Base-by-base conservation (phyloP, 2,113 vertebrate genomes). In the Arvicanthis niloticus region DNA sequence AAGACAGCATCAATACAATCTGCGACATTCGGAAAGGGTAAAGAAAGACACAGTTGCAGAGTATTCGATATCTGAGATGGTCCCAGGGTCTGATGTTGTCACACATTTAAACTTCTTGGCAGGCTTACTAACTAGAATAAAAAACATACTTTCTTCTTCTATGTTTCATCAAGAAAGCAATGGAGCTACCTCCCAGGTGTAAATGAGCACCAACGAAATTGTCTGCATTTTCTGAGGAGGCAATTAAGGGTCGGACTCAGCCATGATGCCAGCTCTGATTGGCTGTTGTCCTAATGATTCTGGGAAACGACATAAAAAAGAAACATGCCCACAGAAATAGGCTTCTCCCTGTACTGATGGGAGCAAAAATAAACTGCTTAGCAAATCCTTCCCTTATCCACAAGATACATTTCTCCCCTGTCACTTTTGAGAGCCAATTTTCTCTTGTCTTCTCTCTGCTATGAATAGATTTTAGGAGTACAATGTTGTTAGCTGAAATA, bases 371-470 rank as follows among this genome's bases (percentile, higher is more conserved):
- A 93, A 95, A 94, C 80, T 82, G 78, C 72, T 96, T 94, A 96
- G 94, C 91, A 91, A 97, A 96, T 88, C 56, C 87, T 72, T 92
- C 31, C 34, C 75, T 94, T 95, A 86, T 76, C 56, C 89, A 90
- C 65, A 84, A 96, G 89, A 97, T 67, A 90, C 70, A 91, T 92
- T 96, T 96, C 88, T 97, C 53, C 67, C 26, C 65, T 96, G 92
- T 97, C 97, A 93, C 85, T 97, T 96, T 81, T 91, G 60, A 92
- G 37, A 95, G 89, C 80, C 96, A 97, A 90, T 96, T 98, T 98
- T 93, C 94, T 97, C 89, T 95, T 96, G 96, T 96, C 96, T 96
- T 93, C 91, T 94, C 21, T 91, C 70, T 92, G 40, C 94, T 93
- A 91, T 82, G 91, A 97, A 97, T 93, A 97, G 93, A 95, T 96